These are phyloP conservation scores for Lacanobia oleracea DNA, from an alignment of 2,888 invertebrate genomes.

Conservation along the genomic window DNA sequence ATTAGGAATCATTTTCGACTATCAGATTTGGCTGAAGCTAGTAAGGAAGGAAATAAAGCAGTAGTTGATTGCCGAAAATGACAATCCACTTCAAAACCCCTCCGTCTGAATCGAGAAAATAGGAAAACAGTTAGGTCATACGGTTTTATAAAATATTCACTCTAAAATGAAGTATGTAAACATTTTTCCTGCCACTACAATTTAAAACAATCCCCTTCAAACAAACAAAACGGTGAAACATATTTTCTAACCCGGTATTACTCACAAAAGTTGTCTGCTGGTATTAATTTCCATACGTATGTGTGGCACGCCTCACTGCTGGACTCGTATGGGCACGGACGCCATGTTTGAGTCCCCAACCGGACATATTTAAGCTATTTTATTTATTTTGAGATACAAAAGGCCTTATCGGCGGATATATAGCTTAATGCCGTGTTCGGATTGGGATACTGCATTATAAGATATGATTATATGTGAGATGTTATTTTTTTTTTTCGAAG, in stretches of 20 bases:
- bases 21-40: too few relatives aligned
- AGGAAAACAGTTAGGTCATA: too few relatives aligned
- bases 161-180: too few relatives aligned
- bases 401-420: constrained; percentile 88
- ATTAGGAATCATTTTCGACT: too few relatives aligned
- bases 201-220: neutral
- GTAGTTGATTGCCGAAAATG: too few relatives aligned
- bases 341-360: constrained; percentile 79
- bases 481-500: too few relatives aligned
- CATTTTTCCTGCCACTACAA: too few relatives aligned
- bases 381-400: constrained; percentile 90
- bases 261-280: constrained; percentile 37
- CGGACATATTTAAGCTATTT: constrained; percentile 89
- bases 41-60: too few relatives aligned
- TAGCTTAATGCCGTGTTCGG: constrained; percentile 75
- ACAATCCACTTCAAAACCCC: too few relatives aligned
- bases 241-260: constrained; percentile 13
- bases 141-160: too few relatives aligned
- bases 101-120: too few relatives aligned
- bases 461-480: neutral
- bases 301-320: constrained; percentile 43
- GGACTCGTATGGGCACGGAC: constrained; percentile 53
- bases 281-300: constrained; percentile 61
- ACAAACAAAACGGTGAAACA: neutral
- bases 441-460: constrained; percentile 61